Conservation (phyloP, 2,797 vertebrate species). For the Neoniphon sammara region DNA sequence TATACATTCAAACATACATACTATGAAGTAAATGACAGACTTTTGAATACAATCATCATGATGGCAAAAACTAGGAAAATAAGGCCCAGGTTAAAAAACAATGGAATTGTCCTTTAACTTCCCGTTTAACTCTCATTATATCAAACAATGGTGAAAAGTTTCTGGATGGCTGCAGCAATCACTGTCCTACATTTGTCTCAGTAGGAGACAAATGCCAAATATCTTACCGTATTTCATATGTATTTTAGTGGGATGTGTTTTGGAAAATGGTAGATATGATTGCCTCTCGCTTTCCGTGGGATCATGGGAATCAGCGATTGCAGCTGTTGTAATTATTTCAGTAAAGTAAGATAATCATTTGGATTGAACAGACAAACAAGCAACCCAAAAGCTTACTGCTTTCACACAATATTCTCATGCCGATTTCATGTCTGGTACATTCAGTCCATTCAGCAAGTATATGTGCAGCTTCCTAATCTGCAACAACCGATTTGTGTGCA, state of each 20-base stretch:
- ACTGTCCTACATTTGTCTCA: slow-evolving; percentile 22
- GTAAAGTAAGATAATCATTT: slow-evolving; percentile 25
- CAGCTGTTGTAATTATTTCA: slow-evolving; percentile 19
- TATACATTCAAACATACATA: too few relatives aligned
- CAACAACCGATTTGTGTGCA: too few relatives aligned
- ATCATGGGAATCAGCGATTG: slow-evolving; percentile 9
- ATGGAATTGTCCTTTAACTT: too few relatives aligned
- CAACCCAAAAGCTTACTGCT: slow-evolving; percentile 6
- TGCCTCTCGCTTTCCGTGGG: slow-evolving; percentile 13
- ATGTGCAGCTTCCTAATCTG: too few relatives aligned
- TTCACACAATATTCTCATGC: slow-evolving; percentile 9
- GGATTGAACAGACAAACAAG: not conserved
- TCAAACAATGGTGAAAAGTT: slow-evolving; percentile 4
- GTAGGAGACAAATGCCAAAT: slow-evolving; percentile 6
- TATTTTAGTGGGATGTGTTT: slow-evolving; percentile 15
- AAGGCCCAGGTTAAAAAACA: too few relatives aligned
- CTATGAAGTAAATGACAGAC: too few relatives aligned
- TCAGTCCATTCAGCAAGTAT: too few relatives aligned
- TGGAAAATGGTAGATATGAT: slow-evolving; percentile 9
- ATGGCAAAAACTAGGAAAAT: too few relatives aligned
- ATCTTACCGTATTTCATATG: slow-evolving; percentile 4
- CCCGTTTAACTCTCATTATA: slow-evolving; percentile 32
- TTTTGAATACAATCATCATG: too few relatives aligned
- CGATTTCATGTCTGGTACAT: too few relatives aligned
- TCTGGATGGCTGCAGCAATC: slow-evolving; percentile 21